Conservation (phyloP, 2,113 vertebrate genomes). For the Caloenas nicobarica region DNA sequence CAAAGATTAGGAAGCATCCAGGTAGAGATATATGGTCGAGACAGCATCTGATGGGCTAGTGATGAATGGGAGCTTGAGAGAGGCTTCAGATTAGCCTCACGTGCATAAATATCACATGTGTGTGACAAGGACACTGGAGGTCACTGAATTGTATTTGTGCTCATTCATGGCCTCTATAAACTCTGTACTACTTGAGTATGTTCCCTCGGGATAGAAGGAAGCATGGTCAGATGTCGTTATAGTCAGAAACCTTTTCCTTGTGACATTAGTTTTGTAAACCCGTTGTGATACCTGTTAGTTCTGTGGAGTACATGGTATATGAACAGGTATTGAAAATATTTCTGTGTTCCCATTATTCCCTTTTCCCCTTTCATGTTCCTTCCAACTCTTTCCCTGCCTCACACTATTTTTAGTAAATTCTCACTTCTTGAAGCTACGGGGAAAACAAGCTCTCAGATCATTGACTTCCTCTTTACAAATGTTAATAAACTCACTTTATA, state of each 20-base stretch:
- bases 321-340: background rate
- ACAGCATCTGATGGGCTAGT: conserved; percentile 58
- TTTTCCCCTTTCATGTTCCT: background rate
- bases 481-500: conserved; percentile 9
- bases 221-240: background rate
- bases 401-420: background rate
- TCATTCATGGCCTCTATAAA: conserved; percentile 1
- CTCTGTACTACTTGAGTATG: background rate
- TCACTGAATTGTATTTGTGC: conserved; percentile 33
- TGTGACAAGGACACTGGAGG: conserved; percentile 61
- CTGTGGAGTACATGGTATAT: background rate
- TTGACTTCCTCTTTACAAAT: background rate
- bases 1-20: conserved; percentile 48
- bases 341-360: background rate
- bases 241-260: background rate
- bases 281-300: background rate
- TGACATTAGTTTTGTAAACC: background rate
- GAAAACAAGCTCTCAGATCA: background rate
- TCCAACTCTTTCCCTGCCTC: background rate
- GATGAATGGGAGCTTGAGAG: conserved; percentile 60
- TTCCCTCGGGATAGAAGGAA: background rate
- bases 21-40: conserved; percentile 59
- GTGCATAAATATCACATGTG: conserved; percentile 61
- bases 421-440: background rate
- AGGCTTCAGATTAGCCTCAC: conserved; percentile 45